Evolutionary conservation across 2,797 vertebrate species (phyloP).

Genomic region (Octomys mimax): DNA sequence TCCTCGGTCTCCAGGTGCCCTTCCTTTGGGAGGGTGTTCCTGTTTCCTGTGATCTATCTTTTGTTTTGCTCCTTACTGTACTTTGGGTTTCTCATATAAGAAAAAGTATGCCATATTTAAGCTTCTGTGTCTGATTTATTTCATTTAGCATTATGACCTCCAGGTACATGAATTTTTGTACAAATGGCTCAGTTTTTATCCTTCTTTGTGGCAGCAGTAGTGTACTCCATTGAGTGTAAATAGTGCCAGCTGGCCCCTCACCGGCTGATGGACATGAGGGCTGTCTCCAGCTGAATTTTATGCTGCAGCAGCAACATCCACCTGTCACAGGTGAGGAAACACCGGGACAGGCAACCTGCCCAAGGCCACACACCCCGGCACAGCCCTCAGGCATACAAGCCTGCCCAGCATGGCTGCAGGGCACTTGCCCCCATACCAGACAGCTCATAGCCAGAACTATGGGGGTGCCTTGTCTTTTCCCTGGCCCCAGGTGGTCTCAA

Average conservation of each 20-base stretch:
- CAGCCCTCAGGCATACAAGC: not conserved
- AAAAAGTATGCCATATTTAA: not conserved
- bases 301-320: not conserved
- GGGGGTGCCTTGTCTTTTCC: not conserved
- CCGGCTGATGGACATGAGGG: not conserved
- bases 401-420: not conserved
- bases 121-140: too few relatives aligned
- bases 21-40: not conserved
- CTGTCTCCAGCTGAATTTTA: not conserved
- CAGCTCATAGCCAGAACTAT: not conserved
- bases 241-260: not conserved
- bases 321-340: not conserved
- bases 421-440: not conserved
- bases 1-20: not conserved
- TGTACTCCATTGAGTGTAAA: not conserved
- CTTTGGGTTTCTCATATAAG: not conserved
- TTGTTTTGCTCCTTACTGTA: not conserved
- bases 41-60: not conserved
- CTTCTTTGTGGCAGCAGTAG: not conserved
- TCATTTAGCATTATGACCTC: too few relatives aligned
- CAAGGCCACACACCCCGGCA: not conserved
- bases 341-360: not conserved
- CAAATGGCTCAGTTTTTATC: not conserved
- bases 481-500: not conserved
- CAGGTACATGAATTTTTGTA: not conserved